Conservation (phyloP, 2,888 invertebrate genomes). For the Carabus problematicus region DNA sequence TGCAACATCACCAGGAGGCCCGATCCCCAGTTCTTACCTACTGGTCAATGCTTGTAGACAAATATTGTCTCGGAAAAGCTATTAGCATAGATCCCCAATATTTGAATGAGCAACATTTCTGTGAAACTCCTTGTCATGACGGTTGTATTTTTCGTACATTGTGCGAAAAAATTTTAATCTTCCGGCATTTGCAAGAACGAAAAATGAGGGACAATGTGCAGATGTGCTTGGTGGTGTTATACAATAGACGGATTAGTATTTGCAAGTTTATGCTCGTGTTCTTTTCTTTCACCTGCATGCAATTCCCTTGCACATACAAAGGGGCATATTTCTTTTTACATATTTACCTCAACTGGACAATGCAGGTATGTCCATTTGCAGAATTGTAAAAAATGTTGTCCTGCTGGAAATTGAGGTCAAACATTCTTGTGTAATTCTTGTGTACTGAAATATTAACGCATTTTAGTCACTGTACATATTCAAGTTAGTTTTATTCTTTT, state of each 20-base stretch:
- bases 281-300: too few relatives aligned
- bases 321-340: background rate
- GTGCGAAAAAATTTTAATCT: slow-evolving; percentile 27
- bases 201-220: slow-evolving; percentile 26
- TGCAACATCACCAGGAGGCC: background rate
- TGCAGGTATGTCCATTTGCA: too few relatives aligned
- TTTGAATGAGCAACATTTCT: slow-evolving; percentile 5
- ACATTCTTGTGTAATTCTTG: too few relatives aligned
- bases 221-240: slow-evolving; percentile 17
- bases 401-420: too few relatives aligned
- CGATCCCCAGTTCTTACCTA: background rate
- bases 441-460: too few relatives aligned
- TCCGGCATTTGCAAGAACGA: slow-evolving; percentile 11
- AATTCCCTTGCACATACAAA: background rate
- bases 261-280: background rate
- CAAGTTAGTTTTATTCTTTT: too few relatives aligned
- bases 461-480: too few relatives aligned
- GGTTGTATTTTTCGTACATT: slow-evolving; percentile 15
- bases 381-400: too few relatives aligned
- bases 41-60: background rate
- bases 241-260: slow-evolving; percentile 27
- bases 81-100: slow-evolving; percentile 16
- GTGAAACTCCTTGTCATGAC: background rate
- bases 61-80: slow-evolving; percentile 29
- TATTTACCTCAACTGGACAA: background rate